These are phyloP conservation scores for Gallinago jamesoni DNA, from an alignment of 2,113 vertebrate genomes.

Conservation along the genomic window DNA sequence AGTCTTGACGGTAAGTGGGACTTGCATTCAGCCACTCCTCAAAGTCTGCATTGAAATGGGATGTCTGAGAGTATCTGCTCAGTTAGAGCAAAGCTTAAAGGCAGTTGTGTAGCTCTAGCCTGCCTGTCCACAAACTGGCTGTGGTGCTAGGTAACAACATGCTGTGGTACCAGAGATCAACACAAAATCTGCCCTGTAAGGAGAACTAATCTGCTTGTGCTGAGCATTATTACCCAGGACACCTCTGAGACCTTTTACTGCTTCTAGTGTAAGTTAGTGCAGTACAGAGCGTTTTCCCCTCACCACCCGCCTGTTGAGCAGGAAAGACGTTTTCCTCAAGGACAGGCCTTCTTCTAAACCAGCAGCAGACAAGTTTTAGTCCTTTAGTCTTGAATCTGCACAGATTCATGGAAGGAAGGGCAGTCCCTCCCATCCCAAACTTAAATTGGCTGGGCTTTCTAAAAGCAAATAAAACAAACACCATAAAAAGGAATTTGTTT, in stretches of 20 bases:
- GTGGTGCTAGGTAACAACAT: background rate
- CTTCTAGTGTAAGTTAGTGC: background rate
- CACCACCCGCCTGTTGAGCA: fast-evolving
- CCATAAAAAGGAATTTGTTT: background rate
- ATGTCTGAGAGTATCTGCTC: background rate
- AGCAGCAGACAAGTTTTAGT: background rate
- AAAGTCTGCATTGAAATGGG: background rate
- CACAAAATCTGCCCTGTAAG: background rate
- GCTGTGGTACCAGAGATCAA: background rate
- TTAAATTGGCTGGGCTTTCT: background rate
- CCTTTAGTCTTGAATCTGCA: background rate
- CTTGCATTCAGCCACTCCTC: background rate
- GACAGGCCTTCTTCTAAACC: background rate
- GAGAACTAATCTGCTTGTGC: background rate
- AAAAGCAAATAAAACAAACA: background rate
- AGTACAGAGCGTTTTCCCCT: fast-evolving
- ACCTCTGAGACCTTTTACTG: background rate
- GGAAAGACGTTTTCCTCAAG: background rate
- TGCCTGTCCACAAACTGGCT: background rate
- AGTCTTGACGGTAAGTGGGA: background rate
- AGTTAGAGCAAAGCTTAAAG: background rate
- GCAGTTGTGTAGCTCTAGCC: background rate
- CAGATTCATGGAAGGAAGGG: background rate
- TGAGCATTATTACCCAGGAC: background rate
- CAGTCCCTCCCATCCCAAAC: background rate